A percentile compares a stretch with the other conserved stretches of the same genome.
phyloP scores from a whole-genome alignment of 2,797 vertebrate genomes.

The Paratrypauchen microcephalus region DNA sequence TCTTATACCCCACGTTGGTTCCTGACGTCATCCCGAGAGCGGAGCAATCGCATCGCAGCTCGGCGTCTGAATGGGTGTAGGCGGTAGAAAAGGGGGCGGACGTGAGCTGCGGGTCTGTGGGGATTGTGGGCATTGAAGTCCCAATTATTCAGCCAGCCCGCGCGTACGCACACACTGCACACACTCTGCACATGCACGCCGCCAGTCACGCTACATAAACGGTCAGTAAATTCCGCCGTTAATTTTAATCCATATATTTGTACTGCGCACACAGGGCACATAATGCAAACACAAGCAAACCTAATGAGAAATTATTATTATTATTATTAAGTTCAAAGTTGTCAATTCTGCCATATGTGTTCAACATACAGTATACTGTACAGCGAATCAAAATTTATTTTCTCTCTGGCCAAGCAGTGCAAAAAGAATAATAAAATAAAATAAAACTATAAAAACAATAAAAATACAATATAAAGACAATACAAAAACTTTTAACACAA shows the following conservation, averaged over 20 bases:
- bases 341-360: no score
- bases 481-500: no score
- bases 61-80: conserved; percentile 59
- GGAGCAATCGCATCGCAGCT: conserved; percentile 54
- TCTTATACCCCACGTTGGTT: conserved; percentile 75
- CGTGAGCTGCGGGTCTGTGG: conserved; percentile 65
- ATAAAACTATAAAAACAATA: no score
- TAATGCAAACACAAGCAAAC: conserved; percentile 18
- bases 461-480: no score
- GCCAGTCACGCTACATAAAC: conserved; percentile 80
- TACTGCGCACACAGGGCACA: conserved; percentile 18
- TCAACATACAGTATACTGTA: no score
- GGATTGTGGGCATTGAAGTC: conserved; percentile 86
- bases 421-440: no score
- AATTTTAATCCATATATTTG: conserved; percentile 70
- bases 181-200: conserved; percentile 30
- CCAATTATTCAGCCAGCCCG: conserved; percentile 73
- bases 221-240: conserved; percentile 74
- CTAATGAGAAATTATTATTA: conserved; percentile 22
- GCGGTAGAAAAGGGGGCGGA: conserved; percentile 16
- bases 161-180: conserved; percentile 12
- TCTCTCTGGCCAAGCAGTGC: no score
- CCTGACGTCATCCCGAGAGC: conserved; percentile 38
- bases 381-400: no score
- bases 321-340: not conserved